Conservation (phyloP, 2,797 vertebrate species). For the Scolopax rusticola region DNA sequence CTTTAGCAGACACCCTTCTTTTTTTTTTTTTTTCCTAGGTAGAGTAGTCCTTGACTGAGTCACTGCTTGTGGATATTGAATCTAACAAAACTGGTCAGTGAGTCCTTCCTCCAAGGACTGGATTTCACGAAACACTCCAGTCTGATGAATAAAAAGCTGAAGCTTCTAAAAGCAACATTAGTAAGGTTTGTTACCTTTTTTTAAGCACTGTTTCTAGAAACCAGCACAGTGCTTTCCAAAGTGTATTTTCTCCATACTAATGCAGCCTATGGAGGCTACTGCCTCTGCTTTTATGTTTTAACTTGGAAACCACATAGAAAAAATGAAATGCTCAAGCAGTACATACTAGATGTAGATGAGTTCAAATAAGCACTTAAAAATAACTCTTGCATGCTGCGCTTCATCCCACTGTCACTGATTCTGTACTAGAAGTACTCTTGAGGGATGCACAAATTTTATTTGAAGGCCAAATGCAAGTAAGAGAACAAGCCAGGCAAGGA, state of each 20-base stretch:
- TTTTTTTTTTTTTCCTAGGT: neutral
- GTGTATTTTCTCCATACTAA: neutral
- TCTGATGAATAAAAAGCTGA: neutral
- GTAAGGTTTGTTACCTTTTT: neutral
- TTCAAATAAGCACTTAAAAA: slow-evolving; percentile 15
- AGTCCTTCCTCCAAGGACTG: neutral
- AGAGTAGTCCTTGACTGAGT: neutral
- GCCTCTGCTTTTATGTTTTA: neutral
- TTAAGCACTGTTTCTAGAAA: neutral
- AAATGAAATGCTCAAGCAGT: neutral
- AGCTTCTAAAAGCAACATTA: neutral
- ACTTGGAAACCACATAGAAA: neutral
- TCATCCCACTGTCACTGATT: neutral
- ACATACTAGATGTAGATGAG: neutral
- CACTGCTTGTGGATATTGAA: neutral
- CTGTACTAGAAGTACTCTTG: neutral
- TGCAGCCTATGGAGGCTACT: neutral
- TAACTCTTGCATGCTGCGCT: neutral
- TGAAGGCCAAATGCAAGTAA: neutral
- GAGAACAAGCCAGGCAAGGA: neutral
- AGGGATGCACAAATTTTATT: neutral
- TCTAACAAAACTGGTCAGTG: neutral
- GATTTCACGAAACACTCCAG: neutral
- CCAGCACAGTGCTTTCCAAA: neutral
- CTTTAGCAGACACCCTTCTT: neutral